Percentiles rank a stretch among this genome's conserved stretches.
These are phyloP conservation scores for Enteromius paludinosus DNA, from an alignment of 2,797 vertebrate species.

Conservation along the genomic window DNA sequence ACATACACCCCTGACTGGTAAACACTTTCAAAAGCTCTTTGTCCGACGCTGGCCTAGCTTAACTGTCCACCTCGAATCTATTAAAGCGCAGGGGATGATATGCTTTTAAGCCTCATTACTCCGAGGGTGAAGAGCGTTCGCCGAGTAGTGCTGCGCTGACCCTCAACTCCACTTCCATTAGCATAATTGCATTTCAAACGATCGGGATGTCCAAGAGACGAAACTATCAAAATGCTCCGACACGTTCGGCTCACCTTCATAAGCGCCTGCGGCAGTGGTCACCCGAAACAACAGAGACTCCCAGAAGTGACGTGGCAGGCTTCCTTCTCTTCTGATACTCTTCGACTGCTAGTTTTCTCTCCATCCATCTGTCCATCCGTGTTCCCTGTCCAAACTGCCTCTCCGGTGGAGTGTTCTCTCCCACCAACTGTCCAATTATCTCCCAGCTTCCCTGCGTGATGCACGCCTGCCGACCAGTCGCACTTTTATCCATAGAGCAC, in stretches of 20 bases:
- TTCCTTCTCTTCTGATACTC: slow-evolving; percentile 21
- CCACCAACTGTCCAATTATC: slow-evolving; percentile 49
- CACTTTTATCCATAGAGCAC: slow-evolving; percentile 19
- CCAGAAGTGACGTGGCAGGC: neutral
- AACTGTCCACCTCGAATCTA: slow-evolving; percentile 52
- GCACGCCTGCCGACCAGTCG: neutral
- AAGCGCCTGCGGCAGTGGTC: slow-evolving; percentile 54
- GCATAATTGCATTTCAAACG: slow-evolving; percentile 81
- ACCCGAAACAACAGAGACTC: slow-evolving; percentile 33
- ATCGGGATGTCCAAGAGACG: slow-evolving; percentile 68
- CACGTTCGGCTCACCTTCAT: slow-evolving; percentile 60
- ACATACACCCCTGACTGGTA: slow-evolving; percentile 55
- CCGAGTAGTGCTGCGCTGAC: slow-evolving; percentile 58
- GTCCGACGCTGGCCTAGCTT: neutral
- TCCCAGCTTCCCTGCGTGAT: slow-evolving; percentile 31
- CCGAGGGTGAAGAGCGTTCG: slow-evolving; percentile 64
- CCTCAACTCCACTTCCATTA: slow-evolving; percentile 70
- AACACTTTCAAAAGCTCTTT: slow-evolving; percentile 50
- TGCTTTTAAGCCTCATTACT: slow-evolving; percentile 76
- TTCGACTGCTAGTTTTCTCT: slow-evolving; percentile 22
- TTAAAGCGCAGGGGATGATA: slow-evolving; percentile 67
- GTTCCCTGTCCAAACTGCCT: slow-evolving; percentile 37
- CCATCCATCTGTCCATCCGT: slow-evolving; percentile 31
- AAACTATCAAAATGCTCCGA: slow-evolving; percentile 68
- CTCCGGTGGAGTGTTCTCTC: slow-evolving; percentile 23